Evolutionary conservation across 2,888 invertebrate genomes (phyloP), one percentile per base, ranked within the genome.

Genomic region (Epirrita christyi): DNA sequence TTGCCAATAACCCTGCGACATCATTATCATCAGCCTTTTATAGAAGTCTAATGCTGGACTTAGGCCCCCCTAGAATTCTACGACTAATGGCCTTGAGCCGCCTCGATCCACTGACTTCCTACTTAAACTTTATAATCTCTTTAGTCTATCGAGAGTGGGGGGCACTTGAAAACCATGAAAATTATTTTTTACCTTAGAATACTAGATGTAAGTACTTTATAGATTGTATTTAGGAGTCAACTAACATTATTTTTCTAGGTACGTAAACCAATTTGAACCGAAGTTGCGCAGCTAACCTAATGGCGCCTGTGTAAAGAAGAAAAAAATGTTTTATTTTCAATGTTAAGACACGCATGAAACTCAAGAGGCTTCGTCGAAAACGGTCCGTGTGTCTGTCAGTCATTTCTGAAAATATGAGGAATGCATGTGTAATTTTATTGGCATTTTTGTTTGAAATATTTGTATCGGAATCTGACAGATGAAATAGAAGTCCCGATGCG

Each of bases 401-500:
- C 58, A 46, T 54, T 48, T 51, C 47, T 56, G 48, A 36, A 29
- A 47, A 32, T 46, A 38, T 46, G 49, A 62, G 56, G 56, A 41
- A 61, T 58, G 62, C 54, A 60, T 49, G 51, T 50, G 51, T 61
- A 59, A 66, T 66, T 66, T 61, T 64, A 64, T 61, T 55, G 64
- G 43, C 64, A 54, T 61, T 45, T 61, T 47, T 58, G 53, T 63
- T 59, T 52, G 50, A 42, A 55, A 48, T 53, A 49, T 46, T 43
- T 42, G 8, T 46, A 40, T 51, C 38, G 32, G 47, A 41, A 46
- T 51, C 37, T 37, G 46, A 55, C 51, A 51, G 34, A 36, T 9
- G 42, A 32, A 50, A 29, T 45, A 9, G 27, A 43, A 48, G 42
- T 7, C 7, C 8, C 21, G 21, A 21, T 21, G 21, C 21, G 21